These are phyloP conservation scores for Heterocephalus glaber DNA, from an alignment of 2,113 vertebrate species.

Conservation along the genomic window DNA sequence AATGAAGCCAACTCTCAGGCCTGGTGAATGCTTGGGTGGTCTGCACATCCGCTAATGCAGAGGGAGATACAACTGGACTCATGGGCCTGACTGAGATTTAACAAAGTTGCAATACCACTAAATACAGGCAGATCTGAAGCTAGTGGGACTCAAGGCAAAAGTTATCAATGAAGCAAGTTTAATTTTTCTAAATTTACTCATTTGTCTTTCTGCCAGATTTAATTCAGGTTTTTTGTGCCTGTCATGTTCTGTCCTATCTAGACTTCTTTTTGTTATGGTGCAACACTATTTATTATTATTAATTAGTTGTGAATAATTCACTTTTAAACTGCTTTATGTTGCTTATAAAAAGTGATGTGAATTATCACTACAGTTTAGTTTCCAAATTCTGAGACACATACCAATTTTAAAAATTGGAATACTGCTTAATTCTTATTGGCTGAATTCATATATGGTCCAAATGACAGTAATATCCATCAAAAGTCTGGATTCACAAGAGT, in stretches of 20 bases:
- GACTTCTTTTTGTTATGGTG: constrained; percentile 2
- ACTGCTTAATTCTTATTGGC: background rate
- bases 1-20: background rate
- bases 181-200: constrained; percentile 30
- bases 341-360: constrained; percentile 1
- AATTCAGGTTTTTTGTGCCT: background rate
- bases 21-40: background rate
- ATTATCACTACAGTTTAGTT: constrained; percentile 18
- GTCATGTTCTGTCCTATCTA: background rate
- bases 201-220: constrained; percentile 37
- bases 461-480: constrained; percentile 3
- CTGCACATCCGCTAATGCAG: background rate
- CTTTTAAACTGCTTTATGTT: background rate
- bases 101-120: background rate
- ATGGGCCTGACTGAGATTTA: background rate
- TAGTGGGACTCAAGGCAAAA: background rate
- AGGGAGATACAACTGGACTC: background rate
- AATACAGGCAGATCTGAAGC: background rate
- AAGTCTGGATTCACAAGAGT: background rate
- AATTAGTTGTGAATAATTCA: background rate
- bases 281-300: background rate
- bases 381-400: constrained; percentile 4
- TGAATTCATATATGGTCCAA: constrained; percentile 14
- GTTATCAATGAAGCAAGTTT: background rate
- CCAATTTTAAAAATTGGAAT: background rate